Evolutionary conservation across 2,797 vertebrate species (phyloP).

Genomic region (Paratrypauchen microcephalus): DNA sequence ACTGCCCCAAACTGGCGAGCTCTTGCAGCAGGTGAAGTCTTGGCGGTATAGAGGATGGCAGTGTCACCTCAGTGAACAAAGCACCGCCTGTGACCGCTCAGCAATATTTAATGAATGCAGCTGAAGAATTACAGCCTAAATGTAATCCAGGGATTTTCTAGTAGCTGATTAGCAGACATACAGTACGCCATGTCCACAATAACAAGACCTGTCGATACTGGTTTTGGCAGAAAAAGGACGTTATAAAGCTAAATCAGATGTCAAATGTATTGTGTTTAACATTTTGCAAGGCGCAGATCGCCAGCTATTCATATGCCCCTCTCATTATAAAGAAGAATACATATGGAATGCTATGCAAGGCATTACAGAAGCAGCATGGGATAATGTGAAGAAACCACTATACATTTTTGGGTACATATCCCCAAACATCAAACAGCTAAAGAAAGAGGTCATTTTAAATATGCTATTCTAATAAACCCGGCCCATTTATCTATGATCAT

Average conservation of each 20-base stretch:
- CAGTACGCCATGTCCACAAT: slow-evolving; percentile 65
- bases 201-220: neutral
- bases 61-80: slow-evolving; percentile 79
- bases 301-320: too few species aligned
- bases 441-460: too few species aligned
- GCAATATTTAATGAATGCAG: slow-evolving; percentile 31
- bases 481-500: neutral
- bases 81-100: slow-evolving; percentile 19
- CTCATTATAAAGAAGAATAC: too few species aligned
- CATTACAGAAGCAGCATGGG: too few species aligned
- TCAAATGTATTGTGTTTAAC: neutral
- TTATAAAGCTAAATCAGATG: neutral
- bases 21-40: slow-evolving; percentile 74
- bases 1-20: slow-evolving; percentile 42
- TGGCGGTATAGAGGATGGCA: slow-evolving; percentile 80
- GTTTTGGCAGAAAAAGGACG: neutral
- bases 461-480: neutral
- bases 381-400: too few species aligned
- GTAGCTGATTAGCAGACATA: slow-evolving; percentile 81
- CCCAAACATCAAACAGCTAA: too few species aligned
- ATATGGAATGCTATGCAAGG: too few species aligned
- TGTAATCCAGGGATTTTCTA: slow-evolving; percentile 82
- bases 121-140: slow-evolving; percentile 56
- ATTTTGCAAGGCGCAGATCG: neutral
- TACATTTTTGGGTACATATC: too few species aligned